Base-by-base conservation (phyloP, 2,113 vertebrate species). In the Myrmecophaga tridactyla region DNA sequence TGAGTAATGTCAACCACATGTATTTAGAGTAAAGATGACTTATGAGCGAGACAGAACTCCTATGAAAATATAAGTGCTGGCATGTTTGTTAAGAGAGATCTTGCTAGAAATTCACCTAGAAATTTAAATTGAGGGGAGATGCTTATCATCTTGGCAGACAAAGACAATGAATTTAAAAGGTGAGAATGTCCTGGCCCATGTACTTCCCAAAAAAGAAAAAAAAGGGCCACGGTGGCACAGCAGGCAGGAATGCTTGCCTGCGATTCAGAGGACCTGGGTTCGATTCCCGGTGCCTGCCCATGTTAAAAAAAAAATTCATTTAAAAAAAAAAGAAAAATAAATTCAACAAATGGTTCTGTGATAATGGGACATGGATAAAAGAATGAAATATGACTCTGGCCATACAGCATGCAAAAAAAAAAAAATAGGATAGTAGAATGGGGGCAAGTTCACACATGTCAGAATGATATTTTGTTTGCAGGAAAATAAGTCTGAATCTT, bases 21-120 rank as follows among this genome's bases (percentile, higher is more conserved):
- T 39, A 36, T 6, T 29, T 5, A n/a, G 58, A 65, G 70, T 12
- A 11, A 27, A 48, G 36, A 11, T 25, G 4, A n/a, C 46, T 39
- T 21, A 63, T 1, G 4, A 48, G 75, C 63, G 82, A 69, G 56
- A 27, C 31, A 36, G 89, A 62, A 18, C 4, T 3, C 51, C 46
- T 10, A 6, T 23, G 48, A 69, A 43, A 51, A 48, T 25, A 4
- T 7, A 65, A 70, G n/a, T 18, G 56, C 60, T 23, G 39, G 53
- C 3, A 0, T 21, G 21, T 58, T 21, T 51, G 17, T 34, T 18
- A 77, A 73, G 72, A 78, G 76, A 67, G 77, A 21, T 23, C 39
- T 56, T n/a, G 46, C 84, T 56, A 15, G 87, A 94, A 27, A 67
- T 53, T 48, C 41, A 65, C n/a, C 75, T 56, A 15, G 87, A 94